These are phyloP conservation scores for Oncorhynchus gorbuscha DNA, from an alignment of 2,113 vertebrate genomes.

Conservation along the genomic window DNA sequence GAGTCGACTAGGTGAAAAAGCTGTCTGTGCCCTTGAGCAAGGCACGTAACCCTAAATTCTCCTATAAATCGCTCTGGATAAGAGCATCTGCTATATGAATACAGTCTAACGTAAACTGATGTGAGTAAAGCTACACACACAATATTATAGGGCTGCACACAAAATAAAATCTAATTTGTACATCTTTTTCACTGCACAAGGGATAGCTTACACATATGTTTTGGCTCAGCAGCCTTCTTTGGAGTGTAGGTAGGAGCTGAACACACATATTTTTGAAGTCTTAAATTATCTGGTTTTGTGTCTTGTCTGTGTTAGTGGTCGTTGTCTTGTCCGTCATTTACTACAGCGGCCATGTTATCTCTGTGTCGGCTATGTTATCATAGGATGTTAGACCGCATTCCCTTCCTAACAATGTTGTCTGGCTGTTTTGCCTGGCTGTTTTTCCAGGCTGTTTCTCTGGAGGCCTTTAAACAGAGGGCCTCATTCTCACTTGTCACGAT, in stretches of 20 bases:
- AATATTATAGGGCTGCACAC: too few relatives aligned
- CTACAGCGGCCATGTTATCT: not conserved
- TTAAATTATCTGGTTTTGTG: not conserved
- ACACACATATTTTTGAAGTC: not conserved
- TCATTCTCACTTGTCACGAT: conserved; percentile 4
- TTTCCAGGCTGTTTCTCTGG: not conserved
- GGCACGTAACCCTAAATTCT: too few relatives aligned
- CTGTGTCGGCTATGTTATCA: not conserved
- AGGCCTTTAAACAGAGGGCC: not conserved
- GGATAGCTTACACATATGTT: not conserved
- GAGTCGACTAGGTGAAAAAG: too few relatives aligned
- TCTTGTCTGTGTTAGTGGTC: not conserved
- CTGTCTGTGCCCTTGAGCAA: too few relatives aligned
- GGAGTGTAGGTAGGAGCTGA: not conserved
- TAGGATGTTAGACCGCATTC: conserved; percentile 20
- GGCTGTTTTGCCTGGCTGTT: not conserved
- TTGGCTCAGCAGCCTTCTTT: too few relatives aligned
- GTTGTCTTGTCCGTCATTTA: not conserved
- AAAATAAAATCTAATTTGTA: too few relatives aligned
- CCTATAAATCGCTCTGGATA: too few relatives aligned
- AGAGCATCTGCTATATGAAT: too few relatives aligned
- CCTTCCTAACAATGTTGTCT: conserved; percentile 12
- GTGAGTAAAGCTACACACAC: too few relatives aligned
- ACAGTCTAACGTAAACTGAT: too few relatives aligned
- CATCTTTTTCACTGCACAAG: not conserved